Conservation (phyloP, 2,113 vertebrate genomes). For the Oncorhynchus clarkii region DNA sequence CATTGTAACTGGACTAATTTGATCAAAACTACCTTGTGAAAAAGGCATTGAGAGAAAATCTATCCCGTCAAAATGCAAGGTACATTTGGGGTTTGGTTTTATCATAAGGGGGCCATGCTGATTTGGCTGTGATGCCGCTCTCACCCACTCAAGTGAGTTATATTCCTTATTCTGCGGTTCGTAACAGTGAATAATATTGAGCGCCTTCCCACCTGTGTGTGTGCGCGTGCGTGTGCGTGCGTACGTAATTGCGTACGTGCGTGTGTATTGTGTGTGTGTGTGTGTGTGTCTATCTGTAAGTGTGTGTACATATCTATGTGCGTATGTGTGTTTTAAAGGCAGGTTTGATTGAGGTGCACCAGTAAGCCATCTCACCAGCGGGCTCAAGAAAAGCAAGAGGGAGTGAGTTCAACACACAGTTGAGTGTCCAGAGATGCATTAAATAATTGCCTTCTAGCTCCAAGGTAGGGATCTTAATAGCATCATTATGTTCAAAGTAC, state of each 20-base stretch:
- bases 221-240: neutral
- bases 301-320: no score
- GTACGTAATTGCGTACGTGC: neutral
- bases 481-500: conserved; percentile 5
- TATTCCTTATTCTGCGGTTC: conserved; percentile 30
- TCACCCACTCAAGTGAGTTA: conserved; percentile 9
- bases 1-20: conserved; percentile 64
- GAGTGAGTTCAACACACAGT: neutral
- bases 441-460: conserved; percentile 33
- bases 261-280: no score
- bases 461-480: conserved; percentile 14
- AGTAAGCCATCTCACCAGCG: conserved; percentile 15
- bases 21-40: conserved; percentile 53
- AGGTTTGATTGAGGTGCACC: conserved; percentile 10
- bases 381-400: conserved; percentile 13
- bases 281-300: no score
- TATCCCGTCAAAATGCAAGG: no score
- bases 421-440: conserved; percentile 15
- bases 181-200: conserved; percentile 20
- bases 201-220: neutral
- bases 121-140: neutral
- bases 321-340: neutral
- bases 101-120: neutral
- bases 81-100: neutral
- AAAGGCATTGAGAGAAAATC: conserved; percentile 44